phyloP scores from a whole-genome alignment of 2,113 vertebrate genomes.

The Leptocoma aspasia region DNA sequence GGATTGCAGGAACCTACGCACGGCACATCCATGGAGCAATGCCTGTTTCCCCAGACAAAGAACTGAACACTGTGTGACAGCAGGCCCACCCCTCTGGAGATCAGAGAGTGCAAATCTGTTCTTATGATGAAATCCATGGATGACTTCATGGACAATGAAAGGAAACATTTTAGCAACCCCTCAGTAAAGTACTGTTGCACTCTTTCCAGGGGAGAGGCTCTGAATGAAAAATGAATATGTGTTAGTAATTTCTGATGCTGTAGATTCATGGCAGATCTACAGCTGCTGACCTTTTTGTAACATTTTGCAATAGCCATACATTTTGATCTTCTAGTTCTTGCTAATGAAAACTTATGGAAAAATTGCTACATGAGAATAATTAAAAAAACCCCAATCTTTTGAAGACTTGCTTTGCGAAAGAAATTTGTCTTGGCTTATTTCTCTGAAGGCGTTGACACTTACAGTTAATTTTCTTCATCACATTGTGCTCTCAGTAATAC shows the following conservation, averaged over 20 bases:
- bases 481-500: background rate
- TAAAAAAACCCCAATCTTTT: background rate
- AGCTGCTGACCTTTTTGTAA: background rate
- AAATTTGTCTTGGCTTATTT: background rate
- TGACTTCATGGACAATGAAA: background rate
- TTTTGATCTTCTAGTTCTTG: background rate
- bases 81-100: conserved; percentile 26
- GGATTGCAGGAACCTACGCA: conserved; percentile 46
- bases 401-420: background rate
- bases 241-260: background rate
- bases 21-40: background rate
- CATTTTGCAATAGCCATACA: background rate
- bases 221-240: background rate
- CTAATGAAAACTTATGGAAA: background rate
- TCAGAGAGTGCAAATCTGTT: background rate
- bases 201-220: background rate
- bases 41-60: conserved; percentile 42
- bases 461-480: background rate
- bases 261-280: background rate
- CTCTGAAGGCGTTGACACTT: background rate
- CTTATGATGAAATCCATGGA: background rate
- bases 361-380: background rate
- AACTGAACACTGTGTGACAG: conserved; percentile 62
- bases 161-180: background rate
- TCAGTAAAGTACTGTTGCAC: background rate